Conservation (phyloP, 2,797 vertebrate species). For the Parauchenoglanis ngamensis region DNA sequence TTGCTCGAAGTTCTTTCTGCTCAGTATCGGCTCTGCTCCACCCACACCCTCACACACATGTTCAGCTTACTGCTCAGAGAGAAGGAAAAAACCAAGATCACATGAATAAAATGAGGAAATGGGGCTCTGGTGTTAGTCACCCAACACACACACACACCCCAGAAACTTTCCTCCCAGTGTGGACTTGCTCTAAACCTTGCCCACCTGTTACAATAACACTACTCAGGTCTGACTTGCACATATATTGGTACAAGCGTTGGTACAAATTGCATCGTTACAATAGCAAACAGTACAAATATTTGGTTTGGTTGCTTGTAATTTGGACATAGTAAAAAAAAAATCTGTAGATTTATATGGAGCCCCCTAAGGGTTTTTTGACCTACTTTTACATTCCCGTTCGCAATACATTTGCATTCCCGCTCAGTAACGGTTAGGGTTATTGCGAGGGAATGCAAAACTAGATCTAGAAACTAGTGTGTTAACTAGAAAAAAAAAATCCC, state of each 20-base stretch:
- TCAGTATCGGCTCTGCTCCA: not conserved
- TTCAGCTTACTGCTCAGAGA: not conserved
- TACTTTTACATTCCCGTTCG: too few species aligned
- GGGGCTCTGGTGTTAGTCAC: not conserved
- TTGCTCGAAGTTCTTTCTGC: not conserved
- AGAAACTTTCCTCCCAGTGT: not conserved
- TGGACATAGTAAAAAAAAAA: not conserved
- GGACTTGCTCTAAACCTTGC: not conserved
- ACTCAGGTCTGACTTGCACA: too few species aligned
- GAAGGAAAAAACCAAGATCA: not conserved
- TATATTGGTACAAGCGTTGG: too few species aligned
- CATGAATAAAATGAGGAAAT: not conserved
- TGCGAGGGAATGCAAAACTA: too few species aligned
- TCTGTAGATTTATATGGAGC: too few species aligned
- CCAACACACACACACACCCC: not conserved
- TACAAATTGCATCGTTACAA: not conserved
- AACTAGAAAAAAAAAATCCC: too few species aligned
- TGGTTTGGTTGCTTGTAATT: not conserved
- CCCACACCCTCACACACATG: not conserved
- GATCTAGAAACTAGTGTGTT: too few species aligned
- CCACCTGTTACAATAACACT: not conserved
- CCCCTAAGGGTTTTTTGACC: too few species aligned
- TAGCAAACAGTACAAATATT: not conserved
- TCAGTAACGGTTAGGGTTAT: too few species aligned
- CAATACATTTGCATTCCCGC: too few species aligned